Evolutionary conservation across 2,888 invertebrate genomes (phyloP).

Genomic region (Cosmorhoe ocellata): DNA sequence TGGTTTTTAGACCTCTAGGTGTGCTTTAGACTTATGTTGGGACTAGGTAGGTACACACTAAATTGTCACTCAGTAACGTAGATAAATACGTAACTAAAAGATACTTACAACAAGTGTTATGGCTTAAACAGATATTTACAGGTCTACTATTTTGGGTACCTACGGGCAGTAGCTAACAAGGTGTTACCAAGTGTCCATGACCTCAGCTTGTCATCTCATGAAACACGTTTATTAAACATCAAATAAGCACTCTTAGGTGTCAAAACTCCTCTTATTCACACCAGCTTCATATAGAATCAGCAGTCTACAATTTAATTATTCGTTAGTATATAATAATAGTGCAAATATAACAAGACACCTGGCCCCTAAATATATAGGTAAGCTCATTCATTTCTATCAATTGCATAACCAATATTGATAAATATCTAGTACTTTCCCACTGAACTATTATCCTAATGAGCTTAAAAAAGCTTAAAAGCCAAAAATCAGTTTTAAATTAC

Average conservation of each 20-base stretch:
- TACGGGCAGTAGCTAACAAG: background rate
- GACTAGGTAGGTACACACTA: too few relatives aligned
- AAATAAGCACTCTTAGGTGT: conserved; percentile 57
- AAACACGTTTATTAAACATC: conserved; percentile 50
- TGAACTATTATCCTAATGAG: too few relatives aligned
- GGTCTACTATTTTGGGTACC: conserved; percentile 3
- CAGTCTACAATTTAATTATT: conserved; percentile 29
- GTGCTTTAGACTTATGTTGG: too few relatives aligned
- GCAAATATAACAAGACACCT: conserved; percentile 33
- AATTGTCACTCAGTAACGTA: too few relatives aligned
- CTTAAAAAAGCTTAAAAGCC: too few relatives aligned
- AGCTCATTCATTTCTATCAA: too few relatives aligned
- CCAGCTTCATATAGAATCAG: conserved; percentile 40
- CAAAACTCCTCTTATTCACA: conserved; percentile 57
- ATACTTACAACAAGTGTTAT: too few relatives aligned
- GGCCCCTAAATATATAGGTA: conserved; percentile 22
- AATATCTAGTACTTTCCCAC: too few relatives aligned
- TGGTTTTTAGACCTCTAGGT: too few relatives aligned
- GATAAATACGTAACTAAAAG: too few relatives aligned
- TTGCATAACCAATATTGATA: too few relatives aligned
- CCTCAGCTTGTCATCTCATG: conserved; percentile 47
- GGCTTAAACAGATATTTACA: background rate
- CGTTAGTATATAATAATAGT: conserved; percentile 23
- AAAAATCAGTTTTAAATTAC: too few relatives aligned
- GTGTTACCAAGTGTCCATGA: conserved; percentile 51